These are phyloP conservation scores for Ophonus ardosiacus DNA, from an alignment of 2,888 invertebrate genomes.

Conservation along the genomic window DNA sequence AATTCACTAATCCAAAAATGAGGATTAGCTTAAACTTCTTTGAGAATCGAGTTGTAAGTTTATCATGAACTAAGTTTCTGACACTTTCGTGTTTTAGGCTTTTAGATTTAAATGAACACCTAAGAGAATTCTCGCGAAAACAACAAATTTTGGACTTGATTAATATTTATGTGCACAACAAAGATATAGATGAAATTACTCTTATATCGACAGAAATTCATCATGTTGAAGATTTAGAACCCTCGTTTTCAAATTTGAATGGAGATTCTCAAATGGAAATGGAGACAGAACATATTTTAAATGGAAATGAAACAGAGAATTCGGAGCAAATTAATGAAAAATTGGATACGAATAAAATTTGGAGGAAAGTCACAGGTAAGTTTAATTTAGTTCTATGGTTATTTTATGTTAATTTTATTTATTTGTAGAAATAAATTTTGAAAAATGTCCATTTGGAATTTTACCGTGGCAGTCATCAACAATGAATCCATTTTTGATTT, in stretches of 20 bases:
- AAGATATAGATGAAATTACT: slow-evolving; percentile 67
- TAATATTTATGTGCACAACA: slow-evolving; percentile 27
- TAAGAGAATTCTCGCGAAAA: slow-evolving; percentile 17
- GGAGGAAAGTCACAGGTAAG: slow-evolving; percentile 70
- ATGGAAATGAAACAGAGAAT: neutral
- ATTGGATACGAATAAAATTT: slow-evolving; percentile 58
- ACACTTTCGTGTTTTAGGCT: slow-evolving; percentile 4
- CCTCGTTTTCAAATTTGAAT: neutral
- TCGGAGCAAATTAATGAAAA: neutral
- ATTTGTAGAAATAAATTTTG: slow-evolving; percentile 74
- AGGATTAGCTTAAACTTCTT: too few relatives aligned
- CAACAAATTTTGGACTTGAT: slow-evolving; percentile 69
- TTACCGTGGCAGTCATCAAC: slow-evolving; percentile 75
- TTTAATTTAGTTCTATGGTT: neutral
- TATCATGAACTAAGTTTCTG: too few relatives aligned
- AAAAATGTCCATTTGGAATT: slow-evolving; percentile 77
- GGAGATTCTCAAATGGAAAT: slow-evolving; percentile 17
- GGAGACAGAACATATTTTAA: slow-evolving; percentile 20
- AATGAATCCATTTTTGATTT: slow-evolving; percentile 65
- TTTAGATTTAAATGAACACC: slow-evolving; percentile 34
- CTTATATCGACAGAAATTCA: slow-evolving; percentile 73
- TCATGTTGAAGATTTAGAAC: slow-evolving; percentile 75
- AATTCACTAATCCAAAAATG: too few relatives aligned
- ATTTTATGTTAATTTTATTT: slow-evolving; percentile 68
- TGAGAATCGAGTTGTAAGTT: too few relatives aligned